Base-by-base conservation (phyloP, 2,113 vertebrate genomes). In the Chascanopsetta lugubris region DNA sequence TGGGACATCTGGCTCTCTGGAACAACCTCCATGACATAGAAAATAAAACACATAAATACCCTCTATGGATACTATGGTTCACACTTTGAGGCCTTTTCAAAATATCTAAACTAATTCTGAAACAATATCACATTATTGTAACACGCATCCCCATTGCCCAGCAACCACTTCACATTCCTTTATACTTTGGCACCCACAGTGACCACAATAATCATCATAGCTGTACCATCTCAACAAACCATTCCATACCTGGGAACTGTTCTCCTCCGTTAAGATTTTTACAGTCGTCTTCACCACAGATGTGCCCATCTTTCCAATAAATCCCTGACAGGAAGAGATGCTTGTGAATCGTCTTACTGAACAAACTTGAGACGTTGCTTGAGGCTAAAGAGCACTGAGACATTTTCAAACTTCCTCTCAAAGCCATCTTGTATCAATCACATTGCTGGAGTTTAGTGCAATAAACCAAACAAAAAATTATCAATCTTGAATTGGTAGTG, bases 1-100 rank as follows among this genome's bases (percentile, higher is more conserved):
- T 72, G 85, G 25, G 92, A 70, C 13, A 82, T 18, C 47, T 97
- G 95, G 81, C 94, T 97, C 88, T 98, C 96, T 85, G 95, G 94
- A 74, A 98, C 87, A 38, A 94, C 46, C 95, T 97, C 50, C 60
- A 76, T n/a, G 8, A n/a, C n/a, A n/a, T n/a, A n/a, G 22, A 43
- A 18, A 47, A 61, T 48, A 13, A 5, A 51, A 21, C 2, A 40
- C 1, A 43, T 30, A 42, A 3, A 53, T 38, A n/a, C n/a, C n/a
- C 8, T 61, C 5, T 55, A n/a, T 12, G 20, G 8, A 27, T 25
- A 60, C 60, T 45, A 21, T 17, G 24, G 8, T 13, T 54, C 36
- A 3, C 8, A 51, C 1, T 32, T 42, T 2, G 15, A 0, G 46
- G 17, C n/a, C n/a, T n/a, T 42, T 64, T 55, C 8, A 45, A 42